phyloP scores from a whole-genome alignment of 2,797 vertebrate genomes.

The Novumbra hubbsi region DNA sequence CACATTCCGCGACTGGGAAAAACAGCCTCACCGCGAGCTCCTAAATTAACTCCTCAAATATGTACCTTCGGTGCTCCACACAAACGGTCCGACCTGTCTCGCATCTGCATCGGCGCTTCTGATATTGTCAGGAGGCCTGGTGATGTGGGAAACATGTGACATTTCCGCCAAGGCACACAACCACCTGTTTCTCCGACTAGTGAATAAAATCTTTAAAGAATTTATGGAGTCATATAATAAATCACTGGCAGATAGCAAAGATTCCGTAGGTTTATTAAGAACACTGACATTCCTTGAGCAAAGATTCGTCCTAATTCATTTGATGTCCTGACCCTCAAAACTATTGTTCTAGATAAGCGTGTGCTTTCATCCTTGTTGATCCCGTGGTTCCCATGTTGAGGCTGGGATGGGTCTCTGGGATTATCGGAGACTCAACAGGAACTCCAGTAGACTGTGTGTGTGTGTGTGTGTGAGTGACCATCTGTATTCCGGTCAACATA shows the following conservation, averaged over 20 bases:
- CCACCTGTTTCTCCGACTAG: slow-evolving; percentile 20
- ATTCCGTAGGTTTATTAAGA: slow-evolving; percentile 31
- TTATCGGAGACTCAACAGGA: slow-evolving; percentile 43
- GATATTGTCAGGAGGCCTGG: slow-evolving; percentile 35
- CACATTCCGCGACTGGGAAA: slow-evolving; percentile 18
- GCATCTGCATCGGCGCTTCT: slow-evolving; percentile 36
- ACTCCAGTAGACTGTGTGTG: slow-evolving; percentile 22
- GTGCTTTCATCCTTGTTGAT: background rate
- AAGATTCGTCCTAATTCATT: background rate
- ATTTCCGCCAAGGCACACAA: slow-evolving; percentile 34
- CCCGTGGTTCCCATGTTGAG: background rate
- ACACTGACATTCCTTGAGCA: background rate
- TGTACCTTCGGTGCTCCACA: slow-evolving; percentile 26
- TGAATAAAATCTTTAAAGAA: slow-evolving; percentile 24
- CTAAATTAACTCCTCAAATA: slow-evolving; percentile 44
- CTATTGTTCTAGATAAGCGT: background rate
- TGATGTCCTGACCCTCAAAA: slow-evolving; percentile 7
- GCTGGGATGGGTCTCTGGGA: slow-evolving; percentile 9
- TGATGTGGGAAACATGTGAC: slow-evolving; percentile 38
- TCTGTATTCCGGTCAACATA: background rate
- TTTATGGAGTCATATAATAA: slow-evolving; percentile 25
- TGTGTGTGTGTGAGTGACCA: background rate
- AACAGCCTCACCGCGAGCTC: slow-evolving; percentile 22
- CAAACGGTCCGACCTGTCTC: slow-evolving; percentile 33
- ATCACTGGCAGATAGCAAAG: slow-evolving; percentile 38